Percentiles rank a stretch among this genome's conserved stretches.
Conservation (phyloP, 2,888 invertebrate species). For the Drosophila fulvimacula region DNA sequence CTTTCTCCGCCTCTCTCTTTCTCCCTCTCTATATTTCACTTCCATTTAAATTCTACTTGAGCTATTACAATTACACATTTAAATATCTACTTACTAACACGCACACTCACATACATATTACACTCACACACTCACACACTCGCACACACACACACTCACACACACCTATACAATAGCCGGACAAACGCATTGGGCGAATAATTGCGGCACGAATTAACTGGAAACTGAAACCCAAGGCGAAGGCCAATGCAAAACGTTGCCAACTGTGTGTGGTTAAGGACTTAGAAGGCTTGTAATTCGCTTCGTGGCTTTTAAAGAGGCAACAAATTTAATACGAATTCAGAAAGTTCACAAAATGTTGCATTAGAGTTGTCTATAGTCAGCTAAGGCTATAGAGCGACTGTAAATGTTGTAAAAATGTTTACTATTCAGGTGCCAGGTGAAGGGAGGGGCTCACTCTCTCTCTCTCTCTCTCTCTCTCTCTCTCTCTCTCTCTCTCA, state of each 20-base stretch:
- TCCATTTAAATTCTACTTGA: not conserved
- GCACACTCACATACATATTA: not conserved
- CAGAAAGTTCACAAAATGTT: slow-evolving; percentile 8
- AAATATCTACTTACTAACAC: not conserved
- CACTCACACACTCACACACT: not conserved
- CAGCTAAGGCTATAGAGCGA: not conserved
- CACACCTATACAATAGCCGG: not conserved
- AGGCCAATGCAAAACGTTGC: slow-evolving; percentile 10
- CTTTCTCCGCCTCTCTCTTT: not conserved
- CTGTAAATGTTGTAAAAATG: not conserved
- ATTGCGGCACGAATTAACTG: slow-evolving; percentile 16
- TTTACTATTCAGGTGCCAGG: too few relatives aligned
- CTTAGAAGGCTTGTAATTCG: not conserved
- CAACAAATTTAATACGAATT: not conserved
- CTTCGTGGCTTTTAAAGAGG: not conserved
- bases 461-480: not conserved
- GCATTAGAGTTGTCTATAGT: not conserved
- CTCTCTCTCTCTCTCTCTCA: not conserved
- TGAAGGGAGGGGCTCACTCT: too few relatives aligned
- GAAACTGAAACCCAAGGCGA: slow-evolving; percentile 12
- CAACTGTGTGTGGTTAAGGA: slow-evolving; percentile 5
- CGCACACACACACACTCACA: not conserved
- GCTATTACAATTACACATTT: not conserved
- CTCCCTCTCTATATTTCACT: not conserved
- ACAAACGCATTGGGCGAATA: not conserved